Evolutionary conservation across 2,888 invertebrate species (phyloP), one percentile per base, ranked within the genome.

Genomic region (Leptarthrus brevirostris): DNA sequence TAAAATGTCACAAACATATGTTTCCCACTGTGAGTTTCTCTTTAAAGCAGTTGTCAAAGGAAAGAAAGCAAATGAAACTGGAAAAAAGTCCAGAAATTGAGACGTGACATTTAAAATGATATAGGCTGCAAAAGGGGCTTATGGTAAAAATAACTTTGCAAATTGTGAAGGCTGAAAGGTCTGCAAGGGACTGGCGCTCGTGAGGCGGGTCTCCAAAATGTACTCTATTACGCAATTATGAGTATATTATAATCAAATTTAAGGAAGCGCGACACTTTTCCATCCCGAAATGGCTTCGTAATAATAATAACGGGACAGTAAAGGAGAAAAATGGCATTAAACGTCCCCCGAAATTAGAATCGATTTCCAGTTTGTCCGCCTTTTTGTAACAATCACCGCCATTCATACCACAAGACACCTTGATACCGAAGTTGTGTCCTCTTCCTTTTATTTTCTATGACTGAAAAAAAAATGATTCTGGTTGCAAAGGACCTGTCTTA

Each of bases 171-270:
- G n/a, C n/a, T n/a, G n/a, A 40, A n/a, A 12, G 40, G 40, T 40
- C 40, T 40, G 40, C 40, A 3, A 12, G 40, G n/a, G n/a, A 40
- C 40, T 40, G 12, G 3, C 12, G 40, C 3, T 40, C 12, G 0
- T 40, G 40, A 40, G 49, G 18, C 18, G 12, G 49, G 49, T 20
- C 49, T 49, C 12, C 18, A 6, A 26, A 26, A 54, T 5, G 14
- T n/a, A 69, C 69, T 56, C 47, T 72, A 72, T 58, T 40, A 72
- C 72, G 26, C 72, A 72, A 72, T 72, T 72, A 72, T 72, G 56
- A 72, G 56, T 72, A 56, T 58, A 72, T 72, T 72, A 72, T 72
- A 72, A 72, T 72, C 54, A 72, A 72, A 72, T 72, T 72, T 44
- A 56, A 36, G 40, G 56, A 44, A 44, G 16, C 58, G 56, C 30